Conservation (phyloP, 2,888 invertebrate species). For the Caradrina clavipalpis region DNA sequence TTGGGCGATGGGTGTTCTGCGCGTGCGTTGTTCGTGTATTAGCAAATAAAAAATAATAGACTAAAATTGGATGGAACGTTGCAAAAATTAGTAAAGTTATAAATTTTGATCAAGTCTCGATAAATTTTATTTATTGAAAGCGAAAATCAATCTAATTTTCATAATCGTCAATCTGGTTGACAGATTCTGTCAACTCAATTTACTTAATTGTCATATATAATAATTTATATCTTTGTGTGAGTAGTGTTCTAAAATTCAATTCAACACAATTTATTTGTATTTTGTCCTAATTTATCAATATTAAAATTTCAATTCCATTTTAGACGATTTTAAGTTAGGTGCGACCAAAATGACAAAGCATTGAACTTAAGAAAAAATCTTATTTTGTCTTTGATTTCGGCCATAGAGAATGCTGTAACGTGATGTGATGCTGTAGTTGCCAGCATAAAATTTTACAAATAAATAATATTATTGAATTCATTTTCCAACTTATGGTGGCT, state of each 20-base stretch:
- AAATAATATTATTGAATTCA: background rate
- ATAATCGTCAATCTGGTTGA: constrained; percentile 84
- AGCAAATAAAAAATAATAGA: constrained; percentile 83
- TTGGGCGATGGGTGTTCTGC: constrained; percentile 90
- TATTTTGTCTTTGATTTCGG: constrained; percentile 45
- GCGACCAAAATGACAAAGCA: constrained; percentile 28
- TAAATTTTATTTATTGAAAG: constrained; percentile 71
- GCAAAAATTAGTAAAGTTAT: constrained; percentile 67
- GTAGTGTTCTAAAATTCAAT: background rate
- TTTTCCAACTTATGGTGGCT: background rate
- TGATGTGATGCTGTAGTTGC: constrained; percentile 50
- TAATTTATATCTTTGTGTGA: constrained; percentile 49
- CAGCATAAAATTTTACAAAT: constrained; percentile 22
- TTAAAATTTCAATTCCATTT: background rate
- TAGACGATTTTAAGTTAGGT: background rate
- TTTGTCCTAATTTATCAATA: background rate
- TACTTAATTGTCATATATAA: constrained; percentile 55
- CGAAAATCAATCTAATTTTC: constrained; percentile 82
- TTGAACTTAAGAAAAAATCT: constrained; percentile 11
- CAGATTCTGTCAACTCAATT: constrained; percentile 75
- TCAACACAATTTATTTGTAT: background rate
- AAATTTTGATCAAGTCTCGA: constrained; percentile 68
- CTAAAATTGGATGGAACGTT: constrained; percentile 72
- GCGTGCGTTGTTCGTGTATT: constrained; percentile 89
- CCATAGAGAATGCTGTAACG: constrained; percentile 47